A percentile compares a stretch with the other conserved stretches of the same genome.
Evolutionary conservation across 2,113 vertebrate species (phyloP).

Genomic region (Casuarius casuarius): DNA sequence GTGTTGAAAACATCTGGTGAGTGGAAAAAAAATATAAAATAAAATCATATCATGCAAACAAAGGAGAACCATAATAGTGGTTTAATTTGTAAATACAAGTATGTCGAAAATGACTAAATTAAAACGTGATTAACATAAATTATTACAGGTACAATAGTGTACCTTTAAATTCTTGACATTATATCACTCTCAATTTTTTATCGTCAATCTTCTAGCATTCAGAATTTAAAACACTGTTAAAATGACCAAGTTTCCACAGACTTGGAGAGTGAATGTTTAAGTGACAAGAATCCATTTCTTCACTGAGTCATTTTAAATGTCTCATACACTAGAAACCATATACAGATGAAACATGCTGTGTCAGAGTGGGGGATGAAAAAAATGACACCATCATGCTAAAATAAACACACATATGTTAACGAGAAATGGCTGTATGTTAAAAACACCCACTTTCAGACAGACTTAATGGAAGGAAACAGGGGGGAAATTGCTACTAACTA

Average conservation of each 20-base stretch:
- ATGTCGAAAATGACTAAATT: constrained; percentile 73
- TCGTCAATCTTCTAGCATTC: constrained; percentile 24
- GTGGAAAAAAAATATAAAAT: constrained; percentile 88
- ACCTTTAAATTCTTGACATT: constrained; percentile 78
- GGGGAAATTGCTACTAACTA: constrained; percentile 76
- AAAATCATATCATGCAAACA: constrained; percentile 88
- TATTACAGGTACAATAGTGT: constrained; percentile 66
- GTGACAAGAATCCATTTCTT: constrained; percentile 80
- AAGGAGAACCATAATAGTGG: constrained; percentile 77
- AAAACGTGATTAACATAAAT: constrained; percentile 76
- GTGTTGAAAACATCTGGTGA: constrained; percentile 95
- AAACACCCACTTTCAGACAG: constrained; percentile 74
- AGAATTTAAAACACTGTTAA: constrained; percentile 45
- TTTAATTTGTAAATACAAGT: constrained; percentile 79
- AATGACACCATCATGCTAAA: constrained; percentile 75
- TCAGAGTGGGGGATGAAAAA: constrained; percentile 76
- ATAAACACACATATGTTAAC: constrained; percentile 78
- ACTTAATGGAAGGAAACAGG: constrained; percentile 71
- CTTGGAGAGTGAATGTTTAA: constrained; percentile 78
- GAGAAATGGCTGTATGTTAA: constrained; percentile 77
- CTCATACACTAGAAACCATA: constrained; percentile 72
- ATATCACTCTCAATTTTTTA: constrained; percentile 74
- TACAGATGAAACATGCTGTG: constrained; percentile 80
- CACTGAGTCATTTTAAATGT: constrained; percentile 76
- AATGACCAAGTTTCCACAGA: constrained; percentile 41